Evolutionary conservation across 2,888 invertebrate species (phyloP).

Genomic region (Ormyrus thymus): DNA sequence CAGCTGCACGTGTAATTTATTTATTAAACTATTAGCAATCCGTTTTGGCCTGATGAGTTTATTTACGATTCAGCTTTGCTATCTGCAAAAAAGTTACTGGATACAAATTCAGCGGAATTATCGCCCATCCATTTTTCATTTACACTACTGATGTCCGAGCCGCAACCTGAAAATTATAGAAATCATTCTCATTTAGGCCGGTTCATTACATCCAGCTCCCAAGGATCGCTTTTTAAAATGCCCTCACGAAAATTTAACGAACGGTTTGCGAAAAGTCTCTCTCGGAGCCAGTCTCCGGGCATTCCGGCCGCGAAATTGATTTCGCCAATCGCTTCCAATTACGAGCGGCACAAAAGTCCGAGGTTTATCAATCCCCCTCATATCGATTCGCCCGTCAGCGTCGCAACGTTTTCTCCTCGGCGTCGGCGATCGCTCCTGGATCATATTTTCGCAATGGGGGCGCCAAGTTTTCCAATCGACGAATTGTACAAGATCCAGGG

Average conservation of each 20-base stretch:
- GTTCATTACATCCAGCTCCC: too few species aligned
- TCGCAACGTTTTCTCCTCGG: constrained; percentile 3
- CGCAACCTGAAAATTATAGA: too few species aligned
- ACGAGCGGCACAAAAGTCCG: background rate
- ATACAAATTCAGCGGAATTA: too few species aligned
- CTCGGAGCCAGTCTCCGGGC: background rate
- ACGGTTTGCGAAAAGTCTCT: background rate
- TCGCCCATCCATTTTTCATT: too few species aligned
- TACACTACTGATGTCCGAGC: too few species aligned
- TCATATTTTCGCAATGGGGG: constrained; percentile 17
- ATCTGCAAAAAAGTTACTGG: too few species aligned
- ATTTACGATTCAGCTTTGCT: too few species aligned
- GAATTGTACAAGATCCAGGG: constrained; percentile 11
- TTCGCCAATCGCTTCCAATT: constrained; percentile 15
- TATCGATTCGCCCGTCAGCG: constrained; percentile 1
- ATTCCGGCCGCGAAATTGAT: background rate
- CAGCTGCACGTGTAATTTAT: too few species aligned
- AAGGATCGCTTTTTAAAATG: background rate
- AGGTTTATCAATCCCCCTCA: background rate
- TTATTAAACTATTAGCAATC: too few species aligned
- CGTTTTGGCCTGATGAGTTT: too few species aligned
- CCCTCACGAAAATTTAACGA: constrained; percentile 17
- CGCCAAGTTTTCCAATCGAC: constrained; percentile 28
- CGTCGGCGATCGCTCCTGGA: background rate
- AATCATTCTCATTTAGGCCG: too few species aligned